Evolutionary conservation across 2,113 vertebrate genomes (phyloP).

Genomic region (Daphoenositta chrysoptera): DNA sequence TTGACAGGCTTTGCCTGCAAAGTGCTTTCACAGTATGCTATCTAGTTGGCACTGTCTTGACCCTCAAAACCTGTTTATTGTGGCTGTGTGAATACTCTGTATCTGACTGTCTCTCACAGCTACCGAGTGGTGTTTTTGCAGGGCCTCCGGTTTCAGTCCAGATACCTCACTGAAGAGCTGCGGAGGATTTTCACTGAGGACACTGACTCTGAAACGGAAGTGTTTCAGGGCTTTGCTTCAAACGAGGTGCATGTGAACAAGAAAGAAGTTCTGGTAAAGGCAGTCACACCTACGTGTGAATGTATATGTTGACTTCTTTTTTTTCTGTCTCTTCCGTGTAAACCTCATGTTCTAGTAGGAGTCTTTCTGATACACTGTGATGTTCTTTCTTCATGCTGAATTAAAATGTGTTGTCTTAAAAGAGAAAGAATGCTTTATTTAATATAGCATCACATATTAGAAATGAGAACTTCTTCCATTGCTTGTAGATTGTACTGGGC

Average conservation of each 20-base stretch:
- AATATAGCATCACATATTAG: neutral
- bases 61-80: neutral
- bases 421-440: neutral
- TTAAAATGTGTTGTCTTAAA: neutral
- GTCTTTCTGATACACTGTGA: neutral
- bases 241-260: slow-evolving; percentile 42
- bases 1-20: neutral
- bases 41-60: neutral
- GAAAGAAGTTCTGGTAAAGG: slow-evolving; percentile 59
- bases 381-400: neutral
- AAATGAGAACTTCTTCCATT: neutral
- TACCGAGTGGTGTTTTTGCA: slow-evolving; percentile 21
- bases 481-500: neutral
- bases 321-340: neutral
- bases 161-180: slow-evolving; percentile 83
- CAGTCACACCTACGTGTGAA: neutral
- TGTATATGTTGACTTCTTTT: neutral
- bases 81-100: neutral
- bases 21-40: neutral
- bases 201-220: slow-evolving; percentile 83
- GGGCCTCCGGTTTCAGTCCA: slow-evolving; percentile 74
- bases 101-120: neutral
- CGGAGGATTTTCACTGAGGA: slow-evolving; percentile 86
- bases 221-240: slow-evolving; percentile 84
- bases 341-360: neutral